These are phyloP conservation scores for Melanotaenia pygmaea DNA, from an alignment of 2,797 vertebrate genomes.

Conservation along the genomic window DNA sequence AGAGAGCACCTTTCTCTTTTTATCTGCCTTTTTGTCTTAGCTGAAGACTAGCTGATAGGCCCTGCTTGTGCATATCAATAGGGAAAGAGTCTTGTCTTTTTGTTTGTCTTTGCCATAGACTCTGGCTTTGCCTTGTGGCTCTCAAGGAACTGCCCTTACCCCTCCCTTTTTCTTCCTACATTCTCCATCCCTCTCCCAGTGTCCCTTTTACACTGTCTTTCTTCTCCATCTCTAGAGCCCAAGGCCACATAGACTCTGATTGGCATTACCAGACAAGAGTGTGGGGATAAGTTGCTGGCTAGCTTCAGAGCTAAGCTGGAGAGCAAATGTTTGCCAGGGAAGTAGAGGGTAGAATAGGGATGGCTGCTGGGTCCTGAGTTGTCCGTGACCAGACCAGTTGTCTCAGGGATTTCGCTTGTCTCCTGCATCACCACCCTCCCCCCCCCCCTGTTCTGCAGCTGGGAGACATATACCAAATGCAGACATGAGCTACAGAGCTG, in stretches of 20 bases:
- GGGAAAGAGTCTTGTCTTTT: slow-evolving; percentile 81
- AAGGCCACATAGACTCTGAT: slow-evolving; percentile 81
- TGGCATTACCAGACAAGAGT: slow-evolving; percentile 87
- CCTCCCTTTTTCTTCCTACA: slow-evolving; percentile 71
- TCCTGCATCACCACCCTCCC: slow-evolving; percentile 76
- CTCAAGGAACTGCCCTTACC: slow-evolving; percentile 82
- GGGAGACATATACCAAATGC: slow-evolving; percentile 82
- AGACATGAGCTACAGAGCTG: slow-evolving; percentile 63
- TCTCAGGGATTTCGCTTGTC: slow-evolving; percentile 93
- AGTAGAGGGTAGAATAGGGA: slow-evolving; percentile 86
- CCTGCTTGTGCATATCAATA: slow-evolving; percentile 87
- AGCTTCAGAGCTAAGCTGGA: slow-evolving; percentile 86
- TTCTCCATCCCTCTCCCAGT: slow-evolving; percentile 69
- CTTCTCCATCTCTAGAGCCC: slow-evolving; percentile 73
- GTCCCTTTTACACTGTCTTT: slow-evolving; percentile 73
- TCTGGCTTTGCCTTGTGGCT: slow-evolving; percentile 86
- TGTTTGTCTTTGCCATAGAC: slow-evolving; percentile 88
- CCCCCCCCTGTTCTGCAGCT: slow-evolving; percentile 89
- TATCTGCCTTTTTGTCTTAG: slow-evolving; percentile 81
- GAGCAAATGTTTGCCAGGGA: slow-evolving; percentile 94
- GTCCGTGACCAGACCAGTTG: slow-evolving; percentile 98
- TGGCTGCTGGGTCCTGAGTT: slow-evolving; percentile 79
- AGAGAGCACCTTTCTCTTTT: slow-evolving; percentile 69
- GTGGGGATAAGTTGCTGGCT: slow-evolving; percentile 81
- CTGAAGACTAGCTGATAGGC: slow-evolving; percentile 79